A percentile compares a stretch with the other conserved stretches of the same genome.
Evolutionary conservation across 2,888 invertebrate species (phyloP).

Genomic region (Pogonocherus hispidulus): DNA sequence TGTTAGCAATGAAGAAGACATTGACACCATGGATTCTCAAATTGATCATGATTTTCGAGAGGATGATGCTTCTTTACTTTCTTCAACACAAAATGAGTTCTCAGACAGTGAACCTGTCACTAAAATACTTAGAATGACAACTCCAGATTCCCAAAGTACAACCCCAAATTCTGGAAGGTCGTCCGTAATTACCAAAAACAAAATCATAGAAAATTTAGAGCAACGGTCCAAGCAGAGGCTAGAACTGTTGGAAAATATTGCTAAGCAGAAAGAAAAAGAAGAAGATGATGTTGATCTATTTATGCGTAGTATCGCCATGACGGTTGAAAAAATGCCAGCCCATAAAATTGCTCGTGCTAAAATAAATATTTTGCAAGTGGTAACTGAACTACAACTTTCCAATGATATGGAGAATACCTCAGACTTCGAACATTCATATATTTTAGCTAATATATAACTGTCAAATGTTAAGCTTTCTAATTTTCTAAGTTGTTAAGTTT

Average conservation of each 20-base stretch:
- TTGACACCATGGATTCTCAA: no score
- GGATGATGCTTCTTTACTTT: no score
- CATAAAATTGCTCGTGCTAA: not conserved
- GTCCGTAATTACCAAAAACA: not conserved
- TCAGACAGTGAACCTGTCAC: no score
- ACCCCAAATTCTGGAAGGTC: not conserved
- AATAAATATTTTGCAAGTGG: not conserved
- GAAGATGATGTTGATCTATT: constrained; percentile 14
- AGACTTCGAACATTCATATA: no score
- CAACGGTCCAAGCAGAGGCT: not conserved
- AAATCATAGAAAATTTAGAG: not conserved
- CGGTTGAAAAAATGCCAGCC: not conserved
- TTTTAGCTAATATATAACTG: no score
- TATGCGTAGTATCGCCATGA: constrained; percentile 5
- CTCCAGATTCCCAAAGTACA: not conserved
- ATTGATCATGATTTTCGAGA: no score
- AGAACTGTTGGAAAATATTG: not conserved
- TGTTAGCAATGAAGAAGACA: no score
- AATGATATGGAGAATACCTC: no score
- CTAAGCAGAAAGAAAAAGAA: not conserved
- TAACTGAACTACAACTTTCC: not conserved
- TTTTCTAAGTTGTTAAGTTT: no score
- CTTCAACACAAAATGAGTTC: no score
- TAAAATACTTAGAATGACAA: not conserved
- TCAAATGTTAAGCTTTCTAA: no score